A percentile compares a stretch with the other conserved stretches of the same genome.
phyloP scores from a whole-genome alignment of 2,113 vertebrate genomes.

The Gallinago paraguaiae region DNA sequence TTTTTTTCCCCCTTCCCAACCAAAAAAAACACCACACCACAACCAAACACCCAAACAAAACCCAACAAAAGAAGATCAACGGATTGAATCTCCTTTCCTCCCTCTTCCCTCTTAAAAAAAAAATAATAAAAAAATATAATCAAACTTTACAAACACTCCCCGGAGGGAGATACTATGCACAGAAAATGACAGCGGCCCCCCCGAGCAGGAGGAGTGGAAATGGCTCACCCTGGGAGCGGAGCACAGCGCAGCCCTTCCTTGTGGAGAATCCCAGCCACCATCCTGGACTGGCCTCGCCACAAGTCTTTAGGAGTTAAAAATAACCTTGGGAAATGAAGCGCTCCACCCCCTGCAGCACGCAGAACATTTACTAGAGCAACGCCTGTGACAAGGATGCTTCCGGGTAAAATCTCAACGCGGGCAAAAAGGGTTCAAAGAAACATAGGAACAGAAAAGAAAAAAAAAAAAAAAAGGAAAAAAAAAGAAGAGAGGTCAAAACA shows the following conservation, averaged over 20 bases:
- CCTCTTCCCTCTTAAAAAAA: not conserved
- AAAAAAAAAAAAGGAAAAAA: not conserved
- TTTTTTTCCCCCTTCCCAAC: not conserved
- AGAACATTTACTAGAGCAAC: not conserved
- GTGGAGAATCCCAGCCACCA: not conserved
- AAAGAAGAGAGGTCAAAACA: not conserved
- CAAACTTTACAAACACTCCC: not conserved
- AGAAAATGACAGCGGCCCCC: not conserved
- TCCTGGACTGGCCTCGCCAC: not conserved
- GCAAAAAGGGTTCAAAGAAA: not conserved
- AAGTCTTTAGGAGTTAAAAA: not conserved
- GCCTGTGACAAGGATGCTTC: not conserved
- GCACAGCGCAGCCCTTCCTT: not conserved
- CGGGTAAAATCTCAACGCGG: accelerated
- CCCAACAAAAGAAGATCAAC: not conserved
- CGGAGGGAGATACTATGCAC: not conserved
- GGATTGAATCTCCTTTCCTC: not conserved
- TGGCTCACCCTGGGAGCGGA: not conserved
- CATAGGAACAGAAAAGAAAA: not conserved
- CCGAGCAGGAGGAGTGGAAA: not conserved
- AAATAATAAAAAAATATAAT: not conserved
- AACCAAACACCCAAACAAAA: not conserved
- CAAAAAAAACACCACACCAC: not conserved
- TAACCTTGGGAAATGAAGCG: not conserved
- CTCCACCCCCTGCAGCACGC: not conserved